Conservation (phyloP, 1,140 invertebrate genomes). For the Triops cancriformis region DNA sequence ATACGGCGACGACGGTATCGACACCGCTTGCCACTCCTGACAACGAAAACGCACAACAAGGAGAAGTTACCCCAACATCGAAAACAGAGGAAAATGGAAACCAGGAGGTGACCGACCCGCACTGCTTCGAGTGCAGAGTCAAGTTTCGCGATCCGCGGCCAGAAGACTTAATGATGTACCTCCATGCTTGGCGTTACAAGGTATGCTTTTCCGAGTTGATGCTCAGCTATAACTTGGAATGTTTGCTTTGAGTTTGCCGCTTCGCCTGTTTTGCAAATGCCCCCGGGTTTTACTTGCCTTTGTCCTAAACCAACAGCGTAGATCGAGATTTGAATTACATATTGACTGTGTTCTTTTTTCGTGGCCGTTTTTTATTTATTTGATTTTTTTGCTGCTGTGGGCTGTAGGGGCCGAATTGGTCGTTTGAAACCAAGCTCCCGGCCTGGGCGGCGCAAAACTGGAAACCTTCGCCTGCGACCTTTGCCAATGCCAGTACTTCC, state of each 20-base stretch:
- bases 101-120: conserved; percentile 55
- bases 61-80: background rate
- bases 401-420: conserved; percentile 28
- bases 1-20: background rate
- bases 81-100: background rate
- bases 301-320: background rate
- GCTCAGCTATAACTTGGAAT: conserved; percentile 30
- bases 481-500: background rate
- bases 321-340: conserved; percentile 24
- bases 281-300: background rate
- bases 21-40: conserved; percentile 10
- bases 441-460: background rate
- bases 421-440: conserved; percentile 9
- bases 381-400: conserved; percentile 16
- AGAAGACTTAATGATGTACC: conserved; percentile 84
- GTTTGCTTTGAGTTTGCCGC: background rate
- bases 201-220: conserved; percentile 39
- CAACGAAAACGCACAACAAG: background rate
- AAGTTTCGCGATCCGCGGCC: conserved; percentile 82
- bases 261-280: background rate
- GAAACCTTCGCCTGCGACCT: background rate
- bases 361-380: conserved; percentile 20
- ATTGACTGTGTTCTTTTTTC: conserved; percentile 19
- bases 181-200: conserved; percentile 88
- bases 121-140: conserved; percentile 87